These are phyloP conservation scores for Rhynchotus rufescens DNA, from an alignment of 2,797 vertebrate genomes.

Conservation along the genomic window DNA sequence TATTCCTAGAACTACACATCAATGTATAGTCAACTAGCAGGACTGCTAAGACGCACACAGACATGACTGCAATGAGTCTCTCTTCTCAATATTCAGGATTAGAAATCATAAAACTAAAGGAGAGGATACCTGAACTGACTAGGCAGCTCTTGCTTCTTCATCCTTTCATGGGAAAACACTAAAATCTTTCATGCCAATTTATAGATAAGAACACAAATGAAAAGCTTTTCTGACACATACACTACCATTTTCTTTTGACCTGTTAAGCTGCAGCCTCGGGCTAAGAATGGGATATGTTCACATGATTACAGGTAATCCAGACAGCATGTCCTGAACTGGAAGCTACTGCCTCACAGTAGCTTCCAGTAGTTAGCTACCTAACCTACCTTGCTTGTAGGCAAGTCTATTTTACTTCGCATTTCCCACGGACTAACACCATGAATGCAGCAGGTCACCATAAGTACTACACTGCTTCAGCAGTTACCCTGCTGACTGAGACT, in stretches of 20 bases:
- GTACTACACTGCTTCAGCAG: not conserved
- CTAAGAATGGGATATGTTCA: not conserved
- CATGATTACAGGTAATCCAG: not conserved
- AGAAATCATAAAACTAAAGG: conserved; percentile 30
- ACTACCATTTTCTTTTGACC: not conserved
- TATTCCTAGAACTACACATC: not conserved
- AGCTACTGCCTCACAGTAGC: not conserved
- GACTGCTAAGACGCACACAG: conserved; percentile 6
- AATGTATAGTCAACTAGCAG: not conserved
- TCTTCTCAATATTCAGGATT: conserved; percentile 20
- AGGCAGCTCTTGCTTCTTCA: not conserved
- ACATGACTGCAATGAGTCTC: not conserved
- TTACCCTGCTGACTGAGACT: not conserved
- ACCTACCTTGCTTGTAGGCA: too few species aligned
- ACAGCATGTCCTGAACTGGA: not conserved
- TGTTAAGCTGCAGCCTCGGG: not conserved
- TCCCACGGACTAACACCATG: not conserved
- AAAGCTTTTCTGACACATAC: not conserved
- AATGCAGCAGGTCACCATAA: not conserved
- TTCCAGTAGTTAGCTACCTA: too few species aligned
- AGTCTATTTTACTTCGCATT: not conserved
- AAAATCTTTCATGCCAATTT: not conserved
- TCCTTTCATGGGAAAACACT: not conserved
- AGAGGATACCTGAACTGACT: not conserved
- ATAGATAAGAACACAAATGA: not conserved